Evolutionary conservation across 2,113 vertebrate genomes (phyloP), one percentile per base, ranked within the genome.

Genomic region (Vanacampus margaritifer): DNA sequence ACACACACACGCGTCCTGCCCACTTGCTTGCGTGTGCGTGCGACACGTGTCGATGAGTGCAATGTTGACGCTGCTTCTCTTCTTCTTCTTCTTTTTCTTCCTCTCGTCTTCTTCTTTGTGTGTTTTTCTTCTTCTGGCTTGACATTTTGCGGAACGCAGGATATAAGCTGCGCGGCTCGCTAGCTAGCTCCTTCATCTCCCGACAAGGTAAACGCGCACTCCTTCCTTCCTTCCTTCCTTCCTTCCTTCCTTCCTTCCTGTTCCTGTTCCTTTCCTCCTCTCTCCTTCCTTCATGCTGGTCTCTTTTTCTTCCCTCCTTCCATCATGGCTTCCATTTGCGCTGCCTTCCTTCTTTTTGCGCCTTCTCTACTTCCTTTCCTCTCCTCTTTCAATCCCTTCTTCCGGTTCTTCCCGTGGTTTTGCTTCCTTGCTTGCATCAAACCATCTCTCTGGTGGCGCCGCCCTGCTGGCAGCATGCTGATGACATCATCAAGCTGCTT

Each of bases 161-260:
- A 92, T 93, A 93, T 92, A 93, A 93, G 88, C 91, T 93, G 64
- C 91, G 91, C 26, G 92, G 91, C 90, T 92, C 92, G 74, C 88
- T 93, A 92, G 89, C 92, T 91, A 92, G 90, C 91, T 92, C 92
- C 73, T 92, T 93, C 92, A 93, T 92, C 92, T 91, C 91, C 84
- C 91, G 92, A 89, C 91, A 93, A 93, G 92, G 92, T 93, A 93
- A 93, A 88, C 2, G 39, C 2, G 39, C 39, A 8, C 16, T 28
- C n/a, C 12, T 26, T 13, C 14, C 14, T 57, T 13, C 6, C 5
- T 5, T 21, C 46, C 36, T 2, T 39, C 35, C 19, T 56, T 4
- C 6, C 24, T 45, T 26, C 39, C 17, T 35, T 2, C 28, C 5
- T 12, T 51, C 23, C 7, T 48, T 53, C n/a, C 2, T 26, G 6